These are phyloP conservation scores for Lagocephalus sceleratus DNA, from an alignment of 2,797 vertebrate species.

Conservation along the genomic window DNA sequence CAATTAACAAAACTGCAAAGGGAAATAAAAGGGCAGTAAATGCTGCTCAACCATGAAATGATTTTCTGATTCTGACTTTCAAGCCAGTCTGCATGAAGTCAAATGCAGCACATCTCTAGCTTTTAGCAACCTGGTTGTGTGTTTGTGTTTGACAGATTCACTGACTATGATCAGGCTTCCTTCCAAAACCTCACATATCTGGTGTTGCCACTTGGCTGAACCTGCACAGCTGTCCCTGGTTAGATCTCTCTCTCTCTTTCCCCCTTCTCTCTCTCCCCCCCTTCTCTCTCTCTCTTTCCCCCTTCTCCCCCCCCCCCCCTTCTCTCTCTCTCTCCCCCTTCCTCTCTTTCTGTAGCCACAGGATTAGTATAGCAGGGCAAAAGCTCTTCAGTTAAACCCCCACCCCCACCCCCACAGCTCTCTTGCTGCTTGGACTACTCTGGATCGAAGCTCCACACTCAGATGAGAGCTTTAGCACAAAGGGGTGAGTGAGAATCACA, in stretches of 20 bases:
- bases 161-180: slow-evolving; percentile 27
- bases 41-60: no score
- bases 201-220: slow-evolving; percentile 58
- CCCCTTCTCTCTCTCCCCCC: slow-evolving; percentile 2
- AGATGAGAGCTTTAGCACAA: slow-evolving; percentile 46
- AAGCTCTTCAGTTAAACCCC: slow-evolving; percentile 64
- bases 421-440: slow-evolving; percentile 46
- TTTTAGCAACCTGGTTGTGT: neutral
- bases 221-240: slow-evolving; percentile 34
- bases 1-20: no score
- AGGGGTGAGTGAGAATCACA: slow-evolving; percentile 46
- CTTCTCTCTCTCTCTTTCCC: slow-evolving; percentile 5
- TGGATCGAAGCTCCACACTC: slow-evolving; percentile 54
- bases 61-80: no score
- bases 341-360: slow-evolving; percentile 43
- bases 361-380: slow-evolving; percentile 62
- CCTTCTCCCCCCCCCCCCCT: slow-evolving; percentile 1
- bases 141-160: slow-evolving; percentile 11
- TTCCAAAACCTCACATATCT: slow-evolving; percentile 42
- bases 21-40: no score
- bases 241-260: slow-evolving; percentile 28
- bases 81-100: no score
- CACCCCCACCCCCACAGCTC: slow-evolving; percentile 52
- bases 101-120: neutral
- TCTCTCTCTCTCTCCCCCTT: slow-evolving; percentile 7